Evolutionary conservation across 2,113 vertebrate species (phyloP), one percentile per base, ranked within the genome.

Genomic region (Willisornis vidua): DNA sequence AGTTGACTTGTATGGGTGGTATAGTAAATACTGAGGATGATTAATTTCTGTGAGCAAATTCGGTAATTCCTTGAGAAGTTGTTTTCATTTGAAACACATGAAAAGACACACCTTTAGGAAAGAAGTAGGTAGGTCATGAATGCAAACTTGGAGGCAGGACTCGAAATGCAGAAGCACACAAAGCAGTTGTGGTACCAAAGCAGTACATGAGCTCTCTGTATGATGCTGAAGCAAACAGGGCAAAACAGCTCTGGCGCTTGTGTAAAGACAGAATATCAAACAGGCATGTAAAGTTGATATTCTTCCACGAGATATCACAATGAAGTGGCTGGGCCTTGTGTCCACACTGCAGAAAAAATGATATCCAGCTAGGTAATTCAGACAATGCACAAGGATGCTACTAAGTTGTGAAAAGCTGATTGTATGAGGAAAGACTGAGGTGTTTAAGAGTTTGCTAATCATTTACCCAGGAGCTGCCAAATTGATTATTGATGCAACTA

Each of bases 11-110:
- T 79, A 85, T 39, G 58, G 23, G 26, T 79, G 28, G 23, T 75
- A 15, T 82, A 82, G 70, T 91, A 95, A 94, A 91, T 43, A 91
- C 39, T 20, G 16, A 76, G 41, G 20, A 46, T 72, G 15, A 62
- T 52, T 87, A 54, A 70, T 49, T 79, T 79, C 67, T 66, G 3
- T 46, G 29, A 67, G 74, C 8, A 51, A 46, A 63, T 58, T 11
- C 70, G 29, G 6, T 65, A 79, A 37, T 66, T 80, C 28, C 28
- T 62, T n/a, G 5, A 82, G 43, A 35, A 37, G 17, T 37, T 29
- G 5, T 67, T 78, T 92, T 57, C 14, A 46, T 66, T 22, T 51
- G 18, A 76, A 87, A 59, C 29, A 52, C 54, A 20, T 33, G 19
- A 61, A 77, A 80, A 82, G 3, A 19, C 45, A n/a, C 14, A 61